Conservation (phyloP, 2,888 invertebrate genomes). For the Mesorhabditis sp. region DNA sequence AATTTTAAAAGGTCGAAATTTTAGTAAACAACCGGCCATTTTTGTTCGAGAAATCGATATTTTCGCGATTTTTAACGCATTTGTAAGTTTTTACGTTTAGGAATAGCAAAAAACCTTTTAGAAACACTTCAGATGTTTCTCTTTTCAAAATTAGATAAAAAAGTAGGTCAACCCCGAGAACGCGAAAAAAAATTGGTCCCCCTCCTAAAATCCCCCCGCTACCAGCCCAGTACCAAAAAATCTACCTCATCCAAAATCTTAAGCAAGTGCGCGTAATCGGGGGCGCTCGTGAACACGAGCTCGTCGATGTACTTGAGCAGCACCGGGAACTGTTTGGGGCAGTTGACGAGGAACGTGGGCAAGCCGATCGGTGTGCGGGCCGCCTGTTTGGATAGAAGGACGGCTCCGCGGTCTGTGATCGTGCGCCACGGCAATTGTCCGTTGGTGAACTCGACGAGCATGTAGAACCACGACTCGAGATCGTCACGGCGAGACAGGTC, state of each 20-base stretch:
- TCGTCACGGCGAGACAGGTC: constrained; percentile 43
- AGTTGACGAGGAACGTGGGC: constrained; percentile 31
- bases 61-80: too few relatives aligned
- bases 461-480: constrained; percentile 46
- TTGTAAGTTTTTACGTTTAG: too few relatives aligned
- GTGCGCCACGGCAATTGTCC: constrained; percentile 46
- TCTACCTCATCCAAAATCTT: constrained; percentile 32
- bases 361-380: constrained; percentile 12
- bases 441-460: constrained; percentile 35
- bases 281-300: constrained; percentile 34
- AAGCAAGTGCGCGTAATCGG: constrained; percentile 35
- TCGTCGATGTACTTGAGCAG: constrained; percentile 35
- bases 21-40: too few relatives aligned
- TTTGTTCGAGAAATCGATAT: too few relatives aligned
- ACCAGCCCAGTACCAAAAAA: too few relatives aligned
- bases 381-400: neutral
- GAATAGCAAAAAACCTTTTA: too few relatives aligned
- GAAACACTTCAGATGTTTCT: too few relatives aligned
- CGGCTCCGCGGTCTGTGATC: constrained; percentile 16
- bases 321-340: constrained; percentile 34
- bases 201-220: too few relatives aligned
- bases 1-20: too few relatives aligned
- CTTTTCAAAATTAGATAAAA: too few relatives aligned
- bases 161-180: too few relatives aligned
- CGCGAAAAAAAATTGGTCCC: too few relatives aligned